Conservation (phyloP, 2,888 invertebrate species). For the Scaeva pyrastri region DNA sequence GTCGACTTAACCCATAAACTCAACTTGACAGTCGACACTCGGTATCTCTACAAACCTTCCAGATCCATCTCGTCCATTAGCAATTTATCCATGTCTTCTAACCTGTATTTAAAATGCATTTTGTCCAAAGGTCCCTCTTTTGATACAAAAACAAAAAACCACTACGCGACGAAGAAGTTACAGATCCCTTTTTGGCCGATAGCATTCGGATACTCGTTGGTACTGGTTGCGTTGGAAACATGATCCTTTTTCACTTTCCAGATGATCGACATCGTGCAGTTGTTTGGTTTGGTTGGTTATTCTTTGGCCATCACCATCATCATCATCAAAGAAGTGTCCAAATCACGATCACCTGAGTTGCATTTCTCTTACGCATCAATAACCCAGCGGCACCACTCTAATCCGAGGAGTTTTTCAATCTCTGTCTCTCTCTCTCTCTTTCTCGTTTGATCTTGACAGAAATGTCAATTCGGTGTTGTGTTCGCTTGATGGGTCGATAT, state of each 20-base stretch:
- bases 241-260: slow-evolving; percentile 74
- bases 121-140: neutral
- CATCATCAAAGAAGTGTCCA: slow-evolving; percentile 53
- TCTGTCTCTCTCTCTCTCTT: no score
- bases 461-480: slow-evolving; percentile 64
- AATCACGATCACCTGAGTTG: slow-evolving; percentile 72
- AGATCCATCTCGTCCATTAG: slow-evolving; percentile 57
- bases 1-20: slow-evolving; percentile 51
- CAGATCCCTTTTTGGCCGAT: slow-evolving; percentile 36
- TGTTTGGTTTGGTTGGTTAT: slow-evolving; percentile 9
- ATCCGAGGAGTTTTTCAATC: slow-evolving; percentile 27
- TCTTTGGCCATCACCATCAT: slow-evolving; percentile 30
- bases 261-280: slow-evolving; percentile 59
- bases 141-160: neutral
- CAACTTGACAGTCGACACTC: neutral
- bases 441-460: slow-evolving; percentile 54
- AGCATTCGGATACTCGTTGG: neutral
- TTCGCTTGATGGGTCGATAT: slow-evolving; percentile 59
- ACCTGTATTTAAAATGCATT: slow-evolving; percentile 42
- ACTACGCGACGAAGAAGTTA: neutral
- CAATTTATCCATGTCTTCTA: slow-evolving; percentile 37
- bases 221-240: slow-evolving; percentile 37
- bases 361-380: slow-evolving; percentile 66
- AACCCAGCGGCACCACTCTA: slow-evolving; percentile 44
- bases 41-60: slow-evolving; percentile 4